A percentile compares a stretch with the other conserved stretches of the same genome.
Evolutionary conservation across 2,888 invertebrate genomes (phyloP).

Genomic region (Aspidiotus rigidus): DNA sequence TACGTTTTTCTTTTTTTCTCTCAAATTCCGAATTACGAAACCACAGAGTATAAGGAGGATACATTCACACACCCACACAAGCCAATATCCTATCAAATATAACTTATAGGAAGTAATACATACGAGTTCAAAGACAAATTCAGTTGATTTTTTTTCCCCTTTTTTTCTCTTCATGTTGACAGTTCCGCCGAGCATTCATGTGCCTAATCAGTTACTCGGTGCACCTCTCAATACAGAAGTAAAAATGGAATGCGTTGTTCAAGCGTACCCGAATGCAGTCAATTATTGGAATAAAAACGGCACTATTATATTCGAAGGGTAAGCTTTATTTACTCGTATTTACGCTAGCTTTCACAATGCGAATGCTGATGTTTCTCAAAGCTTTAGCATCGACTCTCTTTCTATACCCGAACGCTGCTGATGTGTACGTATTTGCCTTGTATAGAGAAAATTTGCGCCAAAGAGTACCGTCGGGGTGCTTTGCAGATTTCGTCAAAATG

Average conservation of each 20-base stretch:
- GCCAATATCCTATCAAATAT: too few species aligned
- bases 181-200: slow-evolving; percentile 84
- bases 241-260: slow-evolving; percentile 76
- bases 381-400: neutral
- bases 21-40: too few species aligned
- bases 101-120: too few species aligned
- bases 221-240: slow-evolving; percentile 80
- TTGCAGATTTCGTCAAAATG: too few species aligned
- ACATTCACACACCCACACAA: too few species aligned
- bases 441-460: too few species aligned
- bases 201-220: slow-evolving; percentile 79
- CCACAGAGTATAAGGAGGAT: too few species aligned
- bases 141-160: neutral
- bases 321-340: slow-evolving; percentile 42
- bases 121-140: neutral
- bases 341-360: neutral
- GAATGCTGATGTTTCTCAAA: neutral
- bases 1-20: too few species aligned
- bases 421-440: too few species aligned
- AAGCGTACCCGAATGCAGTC: slow-evolving; percentile 69
- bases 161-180: slow-evolving; percentile 38
- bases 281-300: slow-evolving; percentile 75
- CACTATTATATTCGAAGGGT: slow-evolving; percentile 78
- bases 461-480: too few species aligned
- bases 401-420: too few species aligned